Evolutionary conservation across 2,113 vertebrate species (phyloP).

Genomic region (Ranitomeya variabilis): DNA sequence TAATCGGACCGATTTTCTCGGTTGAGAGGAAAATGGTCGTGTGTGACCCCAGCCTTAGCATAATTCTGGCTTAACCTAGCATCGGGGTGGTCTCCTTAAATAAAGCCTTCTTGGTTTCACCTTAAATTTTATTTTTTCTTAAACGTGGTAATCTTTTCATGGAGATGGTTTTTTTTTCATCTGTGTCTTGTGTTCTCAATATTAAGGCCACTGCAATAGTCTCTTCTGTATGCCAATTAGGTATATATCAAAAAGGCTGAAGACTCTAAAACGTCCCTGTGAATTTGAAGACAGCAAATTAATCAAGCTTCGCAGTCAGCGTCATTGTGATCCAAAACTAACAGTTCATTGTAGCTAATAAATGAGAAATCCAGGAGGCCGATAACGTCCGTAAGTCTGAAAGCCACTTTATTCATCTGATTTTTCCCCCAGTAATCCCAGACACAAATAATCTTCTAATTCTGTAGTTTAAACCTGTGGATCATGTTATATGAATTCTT

Average conservation of each 20-base stretch:
- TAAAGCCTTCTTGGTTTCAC: no score
- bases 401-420: constrained; percentile 6
- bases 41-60: no score
- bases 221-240: constrained; percentile 32
- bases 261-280: constrained; percentile 49
- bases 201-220: constrained; percentile 8
- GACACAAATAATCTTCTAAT: constrained; percentile 37
- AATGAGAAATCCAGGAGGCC: constrained; percentile 36
- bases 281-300: constrained; percentile 36
- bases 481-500: constrained; percentile 11
- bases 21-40: no score
- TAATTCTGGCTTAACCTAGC: no score
- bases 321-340: constrained; percentile 44
- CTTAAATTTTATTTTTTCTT: background rate
- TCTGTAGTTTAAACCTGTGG: constrained; percentile 20
- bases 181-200: background rate
- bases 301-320: constrained; percentile 27
- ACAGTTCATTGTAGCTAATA: constrained; percentile 46
- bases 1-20: no score
- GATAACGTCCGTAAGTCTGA: constrained; percentile 18
- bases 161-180: background rate
- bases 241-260: constrained; percentile 33
- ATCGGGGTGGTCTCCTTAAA: no score
- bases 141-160: background rate
- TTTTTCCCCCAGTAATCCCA: background rate